phyloP scores from a whole-genome alignment of 2,113 vertebrate genomes.

The Damaliscus lunatus region DNA sequence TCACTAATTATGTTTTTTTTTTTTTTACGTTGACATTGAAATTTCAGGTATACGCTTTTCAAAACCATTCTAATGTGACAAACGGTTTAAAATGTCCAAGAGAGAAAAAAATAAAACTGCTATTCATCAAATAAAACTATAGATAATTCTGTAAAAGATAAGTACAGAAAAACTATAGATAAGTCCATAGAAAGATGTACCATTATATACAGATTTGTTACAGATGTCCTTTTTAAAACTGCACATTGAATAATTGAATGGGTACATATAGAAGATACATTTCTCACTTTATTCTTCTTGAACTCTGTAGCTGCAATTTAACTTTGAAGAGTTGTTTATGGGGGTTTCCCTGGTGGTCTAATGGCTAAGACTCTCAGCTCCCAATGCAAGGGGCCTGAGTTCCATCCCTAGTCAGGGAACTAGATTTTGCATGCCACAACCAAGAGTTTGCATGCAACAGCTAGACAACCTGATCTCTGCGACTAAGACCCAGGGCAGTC shows the following conservation, averaged over 20 bases:
- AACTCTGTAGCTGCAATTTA: neutral
- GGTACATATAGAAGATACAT: neutral
- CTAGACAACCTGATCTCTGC: neutral
- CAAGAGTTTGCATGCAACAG: neutral
- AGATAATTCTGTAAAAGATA: neutral
- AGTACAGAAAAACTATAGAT: neutral
- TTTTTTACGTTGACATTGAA: neutral
- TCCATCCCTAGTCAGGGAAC: neutral
- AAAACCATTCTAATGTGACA: neutral
- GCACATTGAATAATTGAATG: neutral
- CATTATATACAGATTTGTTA: no score
- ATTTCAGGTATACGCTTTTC: neutral
- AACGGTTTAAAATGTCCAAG: fast-evolving
- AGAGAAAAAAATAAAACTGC: fast-evolving
- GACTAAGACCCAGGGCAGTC: neutral
- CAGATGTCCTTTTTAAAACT: neutral
- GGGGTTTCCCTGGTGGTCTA: neutral
- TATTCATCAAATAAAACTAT: neutral
- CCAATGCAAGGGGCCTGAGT: neutral
- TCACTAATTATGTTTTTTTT: neutral
- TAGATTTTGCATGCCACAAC: neutral
- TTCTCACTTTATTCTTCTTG: neutral
- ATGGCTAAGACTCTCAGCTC: neutral
- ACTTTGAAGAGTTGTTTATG: neutral
- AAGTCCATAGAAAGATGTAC: neutral